These are phyloP conservation scores for Australoheros facetus DNA, from an alignment of 2,797 vertebrate genomes.

Conservation along the genomic window DNA sequence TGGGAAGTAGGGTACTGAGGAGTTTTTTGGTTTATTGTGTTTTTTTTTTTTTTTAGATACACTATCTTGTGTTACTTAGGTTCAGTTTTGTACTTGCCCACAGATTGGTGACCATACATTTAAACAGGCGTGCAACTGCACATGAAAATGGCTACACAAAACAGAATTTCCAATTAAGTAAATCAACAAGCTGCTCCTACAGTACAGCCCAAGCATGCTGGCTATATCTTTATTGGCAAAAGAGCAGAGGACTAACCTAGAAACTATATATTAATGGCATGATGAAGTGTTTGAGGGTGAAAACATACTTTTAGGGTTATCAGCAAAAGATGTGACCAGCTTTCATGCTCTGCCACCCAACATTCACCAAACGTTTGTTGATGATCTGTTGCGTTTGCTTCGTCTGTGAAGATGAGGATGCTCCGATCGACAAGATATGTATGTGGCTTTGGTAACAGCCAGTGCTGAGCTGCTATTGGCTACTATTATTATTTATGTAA, in stretches of 20 bases:
- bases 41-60: background rate
- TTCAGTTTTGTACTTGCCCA: background rate
- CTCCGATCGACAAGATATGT: background rate
- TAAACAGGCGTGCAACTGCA: background rate
- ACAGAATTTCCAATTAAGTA: background rate
- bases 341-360: background rate
- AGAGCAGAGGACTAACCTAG: background rate
- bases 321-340: background rate
- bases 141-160: background rate
- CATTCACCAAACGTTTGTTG: background rate
- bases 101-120: background rate
- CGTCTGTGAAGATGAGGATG: background rate
- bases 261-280: background rate
- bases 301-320: background rate
- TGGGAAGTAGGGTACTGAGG: background rate
- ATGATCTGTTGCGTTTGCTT: too few species aligned
- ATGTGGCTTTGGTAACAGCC: background rate
- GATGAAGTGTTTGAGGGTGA: background rate
- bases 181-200: background rate
- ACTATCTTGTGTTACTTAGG: background rate
- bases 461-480: background rate
- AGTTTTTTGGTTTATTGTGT: background rate
- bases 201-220: background rate
- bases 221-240: background rate
- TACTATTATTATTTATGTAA: background rate